Conservation (phyloP, 2,113 vertebrate genomes). For the Lutjanus erythropterus region DNA sequence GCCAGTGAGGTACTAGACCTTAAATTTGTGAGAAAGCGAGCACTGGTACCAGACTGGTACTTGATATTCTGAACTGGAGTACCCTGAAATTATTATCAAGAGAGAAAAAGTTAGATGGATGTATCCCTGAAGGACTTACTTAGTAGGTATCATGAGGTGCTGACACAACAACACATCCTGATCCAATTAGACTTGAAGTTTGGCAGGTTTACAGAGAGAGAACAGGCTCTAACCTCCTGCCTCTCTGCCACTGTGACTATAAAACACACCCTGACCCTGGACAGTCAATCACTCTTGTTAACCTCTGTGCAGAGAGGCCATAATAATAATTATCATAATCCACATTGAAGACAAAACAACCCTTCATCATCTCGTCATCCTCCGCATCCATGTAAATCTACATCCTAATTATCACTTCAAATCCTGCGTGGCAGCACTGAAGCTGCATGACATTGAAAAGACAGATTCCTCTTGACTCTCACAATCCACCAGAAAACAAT, state of each 20-base stretch:
- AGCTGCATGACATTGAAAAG: not conserved
- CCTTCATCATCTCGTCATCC: not conserved
- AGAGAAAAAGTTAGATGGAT: not conserved
- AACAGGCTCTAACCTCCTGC: not conserved
- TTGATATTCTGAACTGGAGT: not conserved
- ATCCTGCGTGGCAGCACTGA: constrained; percentile 4
- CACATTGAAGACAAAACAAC: not conserved
- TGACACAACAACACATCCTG: not conserved
- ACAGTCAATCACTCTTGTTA: not conserved
- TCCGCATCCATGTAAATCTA: constrained; percentile 6
- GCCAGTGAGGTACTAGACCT: not conserved
- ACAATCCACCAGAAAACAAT: not conserved
- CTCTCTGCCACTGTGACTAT: not conserved
- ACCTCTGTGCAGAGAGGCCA: not conserved
- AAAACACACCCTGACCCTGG: not conserved
- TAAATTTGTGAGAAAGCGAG: not conserved
- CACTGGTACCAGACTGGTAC: not conserved
- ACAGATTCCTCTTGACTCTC: constrained; percentile 18
- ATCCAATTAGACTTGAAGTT: not conserved
- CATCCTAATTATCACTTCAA: constrained; percentile 46
- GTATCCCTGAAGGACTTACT: not conserved
- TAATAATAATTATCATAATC: not conserved
- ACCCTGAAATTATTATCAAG: not conserved
- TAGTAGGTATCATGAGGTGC: not conserved
- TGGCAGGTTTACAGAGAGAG: not conserved